phyloP scores from a whole-genome alignment of 2,113 vertebrate species.

The Glareola pratincola region DNA sequence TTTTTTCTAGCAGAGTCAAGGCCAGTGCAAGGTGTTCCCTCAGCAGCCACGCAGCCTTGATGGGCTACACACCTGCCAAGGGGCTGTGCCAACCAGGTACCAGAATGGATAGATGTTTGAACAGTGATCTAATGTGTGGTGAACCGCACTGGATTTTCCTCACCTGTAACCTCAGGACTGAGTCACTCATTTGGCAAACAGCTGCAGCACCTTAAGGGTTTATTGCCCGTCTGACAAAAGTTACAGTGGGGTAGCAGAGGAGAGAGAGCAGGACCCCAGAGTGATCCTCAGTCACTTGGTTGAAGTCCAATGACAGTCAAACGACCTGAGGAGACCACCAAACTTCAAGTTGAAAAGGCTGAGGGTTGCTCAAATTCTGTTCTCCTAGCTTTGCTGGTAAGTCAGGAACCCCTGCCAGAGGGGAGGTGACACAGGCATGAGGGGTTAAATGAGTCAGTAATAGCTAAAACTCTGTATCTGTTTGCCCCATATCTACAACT shows the following conservation, averaged over 20 bases:
- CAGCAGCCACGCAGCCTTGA: accelerated
- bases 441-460: neutral
- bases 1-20: neutral
- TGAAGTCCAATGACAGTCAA: neutral
- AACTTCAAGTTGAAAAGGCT: neutral
- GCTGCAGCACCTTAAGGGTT: neutral
- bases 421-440: neutral
- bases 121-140: neutral
- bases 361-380: neutral
- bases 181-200: neutral
- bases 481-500: accelerated
- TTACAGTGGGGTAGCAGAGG: neutral
- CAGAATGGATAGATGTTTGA: neutral
- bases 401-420: neutral
- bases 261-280: too few relatives aligned
- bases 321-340: neutral
- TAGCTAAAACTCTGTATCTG: neutral
- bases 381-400: neutral
- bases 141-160: neutral
- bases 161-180: neutral
- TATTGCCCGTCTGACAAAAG: neutral
- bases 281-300: accelerated
- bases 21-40: neutral
- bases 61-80: neutral
- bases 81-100: neutral